Percentiles rank a stretch among this genome's conserved stretches.
Conservation (phyloP, 2,888 invertebrate species). For the Spicauda simplicius region DNA sequence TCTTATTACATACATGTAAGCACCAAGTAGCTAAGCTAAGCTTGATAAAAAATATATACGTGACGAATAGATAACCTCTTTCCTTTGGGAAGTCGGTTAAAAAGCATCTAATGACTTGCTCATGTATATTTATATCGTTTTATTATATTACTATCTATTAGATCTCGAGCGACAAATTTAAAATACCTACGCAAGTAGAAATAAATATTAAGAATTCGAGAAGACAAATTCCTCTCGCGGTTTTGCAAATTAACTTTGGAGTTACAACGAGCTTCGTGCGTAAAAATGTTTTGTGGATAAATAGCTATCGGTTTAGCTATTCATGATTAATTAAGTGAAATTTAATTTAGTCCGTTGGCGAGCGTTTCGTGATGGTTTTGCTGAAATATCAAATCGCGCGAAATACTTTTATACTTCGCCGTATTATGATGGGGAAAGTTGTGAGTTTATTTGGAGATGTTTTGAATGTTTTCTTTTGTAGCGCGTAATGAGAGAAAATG, state of each 20-base stretch:
- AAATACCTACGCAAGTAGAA: no score
- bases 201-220: constrained; percentile 41
- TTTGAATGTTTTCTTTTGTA: constrained; percentile 2
- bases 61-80: no score
- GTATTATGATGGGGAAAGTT: background rate
- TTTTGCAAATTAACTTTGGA: constrained; percentile 35
- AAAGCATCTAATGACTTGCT: no score
- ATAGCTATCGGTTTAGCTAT: constrained; percentile 54
- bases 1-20: no score
- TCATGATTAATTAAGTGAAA: constrained; percentile 46
- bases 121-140: no score
- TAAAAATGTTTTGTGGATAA: constrained; percentile 54
- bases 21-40: no score
- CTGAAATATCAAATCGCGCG: constrained; percentile 17
- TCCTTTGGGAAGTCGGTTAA: no score
- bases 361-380: constrained; percentile 29
- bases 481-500: background rate
- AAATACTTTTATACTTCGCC: constrained; percentile 20
- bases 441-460: constrained; percentile 11
- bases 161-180: no score
- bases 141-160: no score
- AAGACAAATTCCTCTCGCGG: constrained; percentile 42
- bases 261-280: constrained; percentile 39
- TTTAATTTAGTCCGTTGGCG: constrained; percentile 30
- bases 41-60: no score